Conservation (phyloP, 2,888 invertebrate species). For the Eucera pruinosa region DNA sequence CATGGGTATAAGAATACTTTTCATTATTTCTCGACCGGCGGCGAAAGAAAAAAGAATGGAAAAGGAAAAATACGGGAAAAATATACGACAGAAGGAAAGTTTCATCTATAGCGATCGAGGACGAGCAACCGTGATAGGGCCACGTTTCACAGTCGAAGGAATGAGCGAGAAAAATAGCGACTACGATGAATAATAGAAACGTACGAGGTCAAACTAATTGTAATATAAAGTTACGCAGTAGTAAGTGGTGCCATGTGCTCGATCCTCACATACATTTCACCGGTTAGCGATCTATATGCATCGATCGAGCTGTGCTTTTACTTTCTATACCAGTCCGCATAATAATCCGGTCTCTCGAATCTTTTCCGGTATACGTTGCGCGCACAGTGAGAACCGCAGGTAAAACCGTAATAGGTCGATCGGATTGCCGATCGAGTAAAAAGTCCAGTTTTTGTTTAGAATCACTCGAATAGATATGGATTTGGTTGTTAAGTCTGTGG, state of each 20-base stretch:
- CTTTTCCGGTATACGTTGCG: conserved; percentile 52
- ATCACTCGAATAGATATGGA: background rate
- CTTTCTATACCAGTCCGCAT: conserved; percentile 60
- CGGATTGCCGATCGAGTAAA: conserved; percentile 19
- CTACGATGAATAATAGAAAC: conserved; percentile 79
- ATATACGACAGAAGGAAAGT: background rate
- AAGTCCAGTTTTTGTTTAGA: background rate
- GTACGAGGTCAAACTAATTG: conserved; percentile 81
- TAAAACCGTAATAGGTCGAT: conserved; percentile 25
- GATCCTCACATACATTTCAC: conserved; percentile 76
- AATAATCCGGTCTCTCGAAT: conserved; percentile 53
- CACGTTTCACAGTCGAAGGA: conserved; percentile 48
- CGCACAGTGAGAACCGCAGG: conserved; percentile 25
- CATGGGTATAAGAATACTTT: conserved; percentile 3
- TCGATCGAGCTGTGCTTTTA: conserved; percentile 61
- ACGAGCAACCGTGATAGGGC: conserved; percentile 40
- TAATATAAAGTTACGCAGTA: conserved; percentile 67
- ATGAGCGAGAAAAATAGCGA: conserved; percentile 3
- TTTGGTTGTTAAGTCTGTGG: background rate
- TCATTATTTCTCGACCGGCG: conserved; percentile 1
- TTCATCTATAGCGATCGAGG: conserved; percentile 10
- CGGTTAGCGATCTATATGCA: conserved; percentile 47
- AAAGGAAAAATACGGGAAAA: background rate
- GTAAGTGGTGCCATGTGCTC: conserved; percentile 71
- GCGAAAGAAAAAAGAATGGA: background rate